Conservation (phyloP, 2,888 invertebrate genomes). For the Cyclophora punctaria region DNA sequence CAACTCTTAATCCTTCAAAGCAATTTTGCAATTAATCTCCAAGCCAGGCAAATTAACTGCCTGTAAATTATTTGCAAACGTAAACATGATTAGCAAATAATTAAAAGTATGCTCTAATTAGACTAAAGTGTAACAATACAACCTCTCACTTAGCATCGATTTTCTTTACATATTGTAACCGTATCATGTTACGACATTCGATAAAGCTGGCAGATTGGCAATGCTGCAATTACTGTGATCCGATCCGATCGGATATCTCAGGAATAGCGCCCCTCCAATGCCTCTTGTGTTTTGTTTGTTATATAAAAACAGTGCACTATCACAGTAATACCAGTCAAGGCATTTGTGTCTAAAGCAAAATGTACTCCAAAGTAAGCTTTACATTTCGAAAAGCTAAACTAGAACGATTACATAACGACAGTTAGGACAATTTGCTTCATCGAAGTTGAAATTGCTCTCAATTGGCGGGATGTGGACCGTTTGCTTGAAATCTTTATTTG, state of each 20-base stretch:
- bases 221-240: conserved; percentile 66
- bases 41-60: no score
- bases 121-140: conserved; percentile 32
- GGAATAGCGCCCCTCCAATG: conserved; percentile 62
- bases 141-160: conserved; percentile 52
- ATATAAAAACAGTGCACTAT: conserved; percentile 69
- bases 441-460: conserved; percentile 24
- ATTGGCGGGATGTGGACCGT: conserved; percentile 15
- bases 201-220: conserved; percentile 67
- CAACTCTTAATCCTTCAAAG: no score
- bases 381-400: conserved; percentile 27
- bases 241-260: conserved; percentile 68
- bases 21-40: no score
- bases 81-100: no score
- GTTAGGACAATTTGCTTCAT: conserved; percentile 28
- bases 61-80: no score
- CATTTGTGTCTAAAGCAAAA: conserved; percentile 65
- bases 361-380: conserved; percentile 69
- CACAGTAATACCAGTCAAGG: conserved; percentile 61
- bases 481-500: conserved; percentile 8
- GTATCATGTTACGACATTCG: conserved; percentile 60
- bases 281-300: conserved; percentile 65
- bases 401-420: conserved; percentile 31
- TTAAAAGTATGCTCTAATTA: not conserved
- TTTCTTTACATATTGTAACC: conserved; percentile 55